phyloP scores from a whole-genome alignment of 2,797 vertebrate genomes.

The Myotis myotis region DNA sequence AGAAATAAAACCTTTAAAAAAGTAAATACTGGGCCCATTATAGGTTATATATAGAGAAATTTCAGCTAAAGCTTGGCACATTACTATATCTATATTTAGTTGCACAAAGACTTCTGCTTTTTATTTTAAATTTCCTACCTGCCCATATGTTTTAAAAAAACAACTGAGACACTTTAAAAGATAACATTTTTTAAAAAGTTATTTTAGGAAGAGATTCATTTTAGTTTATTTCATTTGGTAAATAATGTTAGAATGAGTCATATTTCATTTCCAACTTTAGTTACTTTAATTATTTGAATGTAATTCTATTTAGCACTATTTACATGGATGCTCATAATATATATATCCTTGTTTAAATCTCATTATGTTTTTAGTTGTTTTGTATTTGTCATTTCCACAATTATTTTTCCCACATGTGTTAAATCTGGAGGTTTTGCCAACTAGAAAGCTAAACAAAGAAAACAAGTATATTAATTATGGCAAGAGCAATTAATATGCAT shows the following conservation, averaged over 20 bases:
- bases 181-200: slow-evolving; percentile 50
- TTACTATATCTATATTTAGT: slow-evolving; percentile 57
- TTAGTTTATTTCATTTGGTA: slow-evolving; percentile 61
- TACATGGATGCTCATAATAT: slow-evolving; percentile 40
- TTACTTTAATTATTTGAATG: slow-evolving; percentile 61
- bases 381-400: slow-evolving; percentile 54
- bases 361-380: slow-evolving; percentile 67
- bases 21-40: slow-evolving; percentile 39
- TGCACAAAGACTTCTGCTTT: slow-evolving; percentile 56
- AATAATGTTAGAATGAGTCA: slow-evolving; percentile 67
- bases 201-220: slow-evolving; percentile 62
- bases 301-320: slow-evolving; percentile 61
- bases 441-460: slow-evolving; percentile 51
- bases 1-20: slow-evolving; percentile 60
- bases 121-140: slow-evolving; percentile 68
- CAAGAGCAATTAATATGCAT: slow-evolving; percentile 35
- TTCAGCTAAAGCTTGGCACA: slow-evolving; percentile 41
- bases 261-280: slow-evolving; percentile 57
- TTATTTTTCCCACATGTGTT: slow-evolving; percentile 25
- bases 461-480: slow-evolving; percentile 43
- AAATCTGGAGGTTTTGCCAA: slow-evolving; percentile 50
- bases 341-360: slow-evolving; percentile 45
- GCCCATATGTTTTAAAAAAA: slow-evolving; percentile 51
- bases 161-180: slow-evolving; percentile 36
- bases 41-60: slow-evolving; percentile 34